phyloP scores from a whole-genome alignment of 2,888 invertebrate genomes.

The Taphrorychus bicolor region DNA sequence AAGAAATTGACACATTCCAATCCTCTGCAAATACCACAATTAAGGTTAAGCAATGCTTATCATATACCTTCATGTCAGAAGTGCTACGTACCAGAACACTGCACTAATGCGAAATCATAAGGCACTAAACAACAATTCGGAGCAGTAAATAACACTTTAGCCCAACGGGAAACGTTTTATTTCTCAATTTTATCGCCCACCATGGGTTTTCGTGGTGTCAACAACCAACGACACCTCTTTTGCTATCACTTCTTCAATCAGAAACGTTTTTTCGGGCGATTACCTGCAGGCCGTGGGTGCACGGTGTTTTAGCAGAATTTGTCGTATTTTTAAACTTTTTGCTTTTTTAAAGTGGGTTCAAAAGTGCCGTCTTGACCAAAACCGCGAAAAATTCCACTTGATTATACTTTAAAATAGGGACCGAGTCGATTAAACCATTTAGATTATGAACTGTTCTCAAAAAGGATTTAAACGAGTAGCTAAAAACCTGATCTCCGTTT shows the following conservation, averaged over 20 bases:
- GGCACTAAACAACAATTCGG: conserved; percentile 13
- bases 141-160: conserved; percentile 22
- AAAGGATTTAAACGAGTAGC: background rate
- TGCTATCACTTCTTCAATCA: background rate
- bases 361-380: too few species aligned
- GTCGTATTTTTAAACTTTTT: background rate
- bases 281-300: background rate
- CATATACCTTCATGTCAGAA: conserved; percentile 12
- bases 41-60: conserved; percentile 1
- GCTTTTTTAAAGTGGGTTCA: too few species aligned
- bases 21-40: background rate
- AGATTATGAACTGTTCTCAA: background rate
- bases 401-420: background rate
- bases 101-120: conserved; percentile 17
- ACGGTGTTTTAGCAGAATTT: background rate
- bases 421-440: conserved; percentile 2
- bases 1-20: background rate
- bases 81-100: conserved; percentile 3
- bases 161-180: background rate
- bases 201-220: background rate
- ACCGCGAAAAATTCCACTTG: background rate
- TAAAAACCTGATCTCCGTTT: background rate
- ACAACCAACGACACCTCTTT: background rate
- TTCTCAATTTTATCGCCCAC: conserved; percentile 16
- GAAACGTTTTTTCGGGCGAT: background rate